Percentiles rank a stretch among this genome's conserved stretches.
Evolutionary conservation across 2,113 vertebrate genomes (phyloP).

Genomic region (Protomyctophum bolini): DNA sequence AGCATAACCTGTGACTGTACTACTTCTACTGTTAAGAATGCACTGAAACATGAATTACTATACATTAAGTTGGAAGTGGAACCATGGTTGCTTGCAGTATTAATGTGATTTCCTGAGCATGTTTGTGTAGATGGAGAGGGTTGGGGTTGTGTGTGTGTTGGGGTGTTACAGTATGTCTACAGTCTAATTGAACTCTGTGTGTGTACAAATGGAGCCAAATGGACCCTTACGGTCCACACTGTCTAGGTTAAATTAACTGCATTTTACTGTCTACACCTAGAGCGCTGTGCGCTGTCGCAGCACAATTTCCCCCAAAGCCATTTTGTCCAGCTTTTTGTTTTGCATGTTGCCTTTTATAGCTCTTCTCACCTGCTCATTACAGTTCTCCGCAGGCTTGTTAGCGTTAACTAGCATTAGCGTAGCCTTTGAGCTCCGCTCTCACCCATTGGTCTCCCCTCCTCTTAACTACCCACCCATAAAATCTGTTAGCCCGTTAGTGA

Average conservation of each 20-base stretch:
- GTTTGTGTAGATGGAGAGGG: not conserved
- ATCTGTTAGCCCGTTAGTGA: conserved; percentile 36
- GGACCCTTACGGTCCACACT: too few relatives aligned
- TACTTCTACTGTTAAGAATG: too few relatives aligned
- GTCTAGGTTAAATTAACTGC: too few relatives aligned
- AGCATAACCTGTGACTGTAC: too few relatives aligned
- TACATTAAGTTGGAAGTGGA: too few relatives aligned
- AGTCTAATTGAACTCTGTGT: too few relatives aligned
- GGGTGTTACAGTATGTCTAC: conserved; percentile 21
- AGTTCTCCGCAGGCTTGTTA: conserved; percentile 54
- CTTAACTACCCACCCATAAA: conserved; percentile 53
- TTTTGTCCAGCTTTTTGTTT: conserved; percentile 32
- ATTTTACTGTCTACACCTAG: too few relatives aligned
- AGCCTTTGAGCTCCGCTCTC: conserved; percentile 57
- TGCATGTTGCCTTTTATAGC: conserved; percentile 45
- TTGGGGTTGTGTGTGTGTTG: conserved; percentile 1
- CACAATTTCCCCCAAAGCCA: conserved; percentile 6
- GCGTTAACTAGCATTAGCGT: conserved; percentile 42
- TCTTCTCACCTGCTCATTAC: conserved; percentile 66
- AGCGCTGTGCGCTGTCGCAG: too few relatives aligned
- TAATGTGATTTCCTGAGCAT: not conserved
- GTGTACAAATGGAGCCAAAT: too few relatives aligned
- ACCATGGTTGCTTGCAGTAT: too few relatives aligned
- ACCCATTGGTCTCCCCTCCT: conserved; percentile 12
- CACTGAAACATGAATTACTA: too few relatives aligned